Evolutionary conservation across 2,797 vertebrate species (phyloP).

Genomic region (Fistularia tabacaria): DNA sequence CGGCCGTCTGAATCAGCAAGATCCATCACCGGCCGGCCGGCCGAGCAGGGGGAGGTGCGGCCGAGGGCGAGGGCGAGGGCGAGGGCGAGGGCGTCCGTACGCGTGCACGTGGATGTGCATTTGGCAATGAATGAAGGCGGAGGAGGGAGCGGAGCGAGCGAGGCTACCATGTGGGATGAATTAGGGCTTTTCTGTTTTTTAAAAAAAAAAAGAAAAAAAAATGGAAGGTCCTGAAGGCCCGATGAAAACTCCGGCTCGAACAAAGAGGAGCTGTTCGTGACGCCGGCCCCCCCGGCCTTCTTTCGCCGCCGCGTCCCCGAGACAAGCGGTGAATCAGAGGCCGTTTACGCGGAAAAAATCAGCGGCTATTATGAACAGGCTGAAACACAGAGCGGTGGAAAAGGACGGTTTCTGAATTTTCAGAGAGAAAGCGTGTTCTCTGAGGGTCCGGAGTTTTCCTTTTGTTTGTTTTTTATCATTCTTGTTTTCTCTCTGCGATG

Average conservation of each 20-base stretch:
- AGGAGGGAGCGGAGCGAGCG: slow-evolving; percentile 12
- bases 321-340: slow-evolving; percentile 54
- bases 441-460: background rate
- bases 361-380: slow-evolving; percentile 54
- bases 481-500: slow-evolving; percentile 21
- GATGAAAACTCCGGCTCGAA: slow-evolving; percentile 62
- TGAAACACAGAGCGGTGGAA: slow-evolving; percentile 43
- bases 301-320: slow-evolving; percentile 29
- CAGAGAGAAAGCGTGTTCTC: too few species aligned
- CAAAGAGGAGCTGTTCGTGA: slow-evolving; percentile 69
- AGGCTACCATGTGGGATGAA: slow-evolving; percentile 79
- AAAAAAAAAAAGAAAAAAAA: slow-evolving; percentile 21
- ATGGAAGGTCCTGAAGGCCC: slow-evolving; percentile 53
- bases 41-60: slow-evolving; percentile 29
- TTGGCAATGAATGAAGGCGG: slow-evolving; percentile 11
- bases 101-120: slow-evolving; percentile 13
- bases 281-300: slow-evolving; percentile 30
- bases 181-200: slow-evolving; percentile 69
- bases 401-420: too few species aligned
- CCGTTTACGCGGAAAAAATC: slow-evolving; percentile 44
- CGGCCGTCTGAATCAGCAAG: slow-evolving; percentile 69
- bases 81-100: background rate
- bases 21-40: slow-evolving; percentile 39
- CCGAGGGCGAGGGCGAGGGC: slow-evolving; percentile 16
- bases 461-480: slow-evolving; percentile 1